Conservation (phyloP, 2,113 vertebrate genomes). For the Etheostoma cragini region DNA sequence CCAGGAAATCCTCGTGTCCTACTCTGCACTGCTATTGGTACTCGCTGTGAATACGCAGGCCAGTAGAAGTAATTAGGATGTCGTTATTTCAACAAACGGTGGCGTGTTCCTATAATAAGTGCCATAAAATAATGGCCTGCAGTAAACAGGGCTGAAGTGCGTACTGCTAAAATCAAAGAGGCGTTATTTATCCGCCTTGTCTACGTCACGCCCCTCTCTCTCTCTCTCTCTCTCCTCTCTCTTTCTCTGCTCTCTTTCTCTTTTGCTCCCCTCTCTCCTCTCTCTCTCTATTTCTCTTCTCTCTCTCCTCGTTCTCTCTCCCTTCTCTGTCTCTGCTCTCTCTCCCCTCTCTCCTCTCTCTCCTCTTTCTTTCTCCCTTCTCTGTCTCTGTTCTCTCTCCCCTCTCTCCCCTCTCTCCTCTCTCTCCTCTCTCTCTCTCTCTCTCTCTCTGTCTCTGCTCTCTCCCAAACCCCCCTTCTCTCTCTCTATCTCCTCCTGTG, state of each 20-base stretch:
- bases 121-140: conserved; percentile 55
- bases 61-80: no score
- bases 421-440: no score
- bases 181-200: conserved; percentile 63
- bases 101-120: not conserved
- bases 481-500: conserved; percentile 32
- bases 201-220: conserved; percentile 21
- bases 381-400: not conserved
- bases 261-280: not conserved
- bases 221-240: not conserved
- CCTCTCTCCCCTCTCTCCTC: no score
- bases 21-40: no score
- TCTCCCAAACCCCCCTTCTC: no score
- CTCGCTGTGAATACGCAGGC: no score
- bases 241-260: not conserved
- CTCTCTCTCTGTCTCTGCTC: not conserved
- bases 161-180: conserved; percentile 49
- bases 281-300: not conserved
- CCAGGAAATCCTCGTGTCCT: no score
- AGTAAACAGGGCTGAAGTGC: conserved; percentile 36
- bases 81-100: no score
- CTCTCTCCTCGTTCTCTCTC: not conserved
- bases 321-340: no score
- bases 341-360: no score
- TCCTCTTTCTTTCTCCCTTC: not conserved